Evolutionary conservation across 2,113 vertebrate species (phyloP).

Genomic region (Strigops habroptila): DNA sequence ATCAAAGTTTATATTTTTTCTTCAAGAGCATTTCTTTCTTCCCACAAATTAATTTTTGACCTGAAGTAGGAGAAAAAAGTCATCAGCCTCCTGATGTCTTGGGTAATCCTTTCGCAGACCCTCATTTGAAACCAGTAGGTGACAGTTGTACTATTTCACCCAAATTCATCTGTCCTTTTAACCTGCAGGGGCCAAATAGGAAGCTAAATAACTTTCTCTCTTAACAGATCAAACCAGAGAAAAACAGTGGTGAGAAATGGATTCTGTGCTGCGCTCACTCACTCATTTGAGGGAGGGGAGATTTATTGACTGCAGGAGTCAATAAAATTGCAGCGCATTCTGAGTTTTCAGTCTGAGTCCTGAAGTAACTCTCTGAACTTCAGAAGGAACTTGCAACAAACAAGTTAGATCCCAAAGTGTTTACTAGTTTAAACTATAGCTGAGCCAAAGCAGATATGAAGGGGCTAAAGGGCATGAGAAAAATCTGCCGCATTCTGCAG

Average conservation of each 20-base stretch:
- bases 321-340: not conserved
- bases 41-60: conserved; percentile 13
- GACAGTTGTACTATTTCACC: conserved; percentile 38
- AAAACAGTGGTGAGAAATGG: conserved; percentile 40
- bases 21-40: not conserved
- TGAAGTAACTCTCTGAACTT: not conserved
- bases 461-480: not conserved
- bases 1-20: not conserved
- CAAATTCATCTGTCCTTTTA: conserved; percentile 35
- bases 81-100: not conserved
- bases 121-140: not conserved
- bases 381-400: not conserved
- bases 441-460: not conserved
- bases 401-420: not conserved
- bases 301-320: conserved; percentile 28
- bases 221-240: conserved; percentile 30
- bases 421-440: not conserved
- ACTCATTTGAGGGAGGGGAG: not conserved
- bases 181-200: not conserved
- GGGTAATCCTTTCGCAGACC: not conserved
- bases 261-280: not conserved
- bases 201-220: conserved; percentile 16
- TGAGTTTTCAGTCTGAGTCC: not conserved
- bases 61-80: not conserved
- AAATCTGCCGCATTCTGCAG: not conserved